Base-by-base conservation (phyloP, 2,113 vertebrate genomes). In the Nematolebias whitei region DNA sequence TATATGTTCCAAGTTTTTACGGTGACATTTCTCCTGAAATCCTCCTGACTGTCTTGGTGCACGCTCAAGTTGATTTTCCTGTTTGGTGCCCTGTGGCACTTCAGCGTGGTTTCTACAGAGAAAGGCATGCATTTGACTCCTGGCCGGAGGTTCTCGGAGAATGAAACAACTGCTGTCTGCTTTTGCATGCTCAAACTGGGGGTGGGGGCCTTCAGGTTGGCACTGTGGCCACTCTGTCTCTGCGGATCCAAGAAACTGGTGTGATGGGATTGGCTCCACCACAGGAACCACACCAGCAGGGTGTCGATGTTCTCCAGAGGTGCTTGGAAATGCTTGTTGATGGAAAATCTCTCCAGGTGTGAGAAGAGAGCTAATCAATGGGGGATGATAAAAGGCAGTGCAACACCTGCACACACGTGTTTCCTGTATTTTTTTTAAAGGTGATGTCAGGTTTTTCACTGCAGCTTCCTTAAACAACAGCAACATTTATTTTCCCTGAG, bases 51-150 rank as follows among this genome's bases (percentile, higher is more conserved):
- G 51, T 68, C 76, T 88, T 74, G 72, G 81, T 90, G 71, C n/a
- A n/a, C n/a, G n/a, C 26, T 22, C 1, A 1, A 89, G 82, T 89
- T 84, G 84, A 87, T 90, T 90, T 90, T 88, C 87, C 53, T 69
- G 63, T 89, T 89, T 83, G 66, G 71, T 82, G 79, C 86, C 87
- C 87, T 80, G 67, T 85, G 81, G 88, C 85, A 71, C 85, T 90
- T 91, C 83, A 68, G 15, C 85, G 86, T 76, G 85, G 82, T 85
- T 87, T 82, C 76, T 82, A 61, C 3, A 57, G 40, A 83, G 76
- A 87, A 69, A 87, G 48, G 71, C 74, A 79, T 83, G 83, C 77
- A 87, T 83, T 72, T 72, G 73, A 20, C 41, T 83, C 68, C 85
- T n/a, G n/a, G n/a, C n/a, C 79, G 71, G 83, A 79, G 81, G 68